Percentiles rank a stretch among this genome's conserved stretches.
Conservation (phyloP, 2,797 vertebrate species). For the Naso thynnoides region DNA sequence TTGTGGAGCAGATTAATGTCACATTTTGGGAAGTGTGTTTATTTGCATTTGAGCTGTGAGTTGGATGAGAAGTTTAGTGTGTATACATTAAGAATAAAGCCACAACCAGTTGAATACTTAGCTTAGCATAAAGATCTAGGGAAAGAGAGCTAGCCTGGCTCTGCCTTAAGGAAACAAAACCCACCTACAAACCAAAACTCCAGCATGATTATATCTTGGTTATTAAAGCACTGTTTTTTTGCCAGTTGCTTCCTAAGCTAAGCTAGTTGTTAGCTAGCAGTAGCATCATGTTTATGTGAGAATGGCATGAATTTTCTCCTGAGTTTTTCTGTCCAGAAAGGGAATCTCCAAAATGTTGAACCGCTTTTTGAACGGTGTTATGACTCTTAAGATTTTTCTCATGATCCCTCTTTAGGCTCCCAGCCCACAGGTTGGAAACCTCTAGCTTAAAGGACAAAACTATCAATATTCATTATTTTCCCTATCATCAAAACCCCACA, state of each 20-base stretch:
- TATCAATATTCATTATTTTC: not conserved
- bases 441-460: not conserved
- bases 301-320: not conserved
- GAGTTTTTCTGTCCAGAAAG: not conserved
- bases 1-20: not conserved
- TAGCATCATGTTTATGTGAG: not conserved
- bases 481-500: not conserved
- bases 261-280: not conserved
- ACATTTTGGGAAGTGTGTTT: not conserved
- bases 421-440: not conserved
- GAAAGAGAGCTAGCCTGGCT: too few species aligned
- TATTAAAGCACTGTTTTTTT: not conserved
- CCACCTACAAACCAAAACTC: not conserved
- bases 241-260: not conserved
- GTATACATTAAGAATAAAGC: not conserved
- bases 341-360: not conserved
- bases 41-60: not conserved
- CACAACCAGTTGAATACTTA: not conserved
- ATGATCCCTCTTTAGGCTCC: rapidly evolving
- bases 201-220: not conserved
- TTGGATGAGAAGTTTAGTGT: not conserved
- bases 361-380: not conserved
- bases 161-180: not conserved
- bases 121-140: not conserved
- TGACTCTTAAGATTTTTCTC: not conserved